These are phyloP conservation scores for Congeria kusceri DNA, from an alignment of 2,888 invertebrate species.

Conservation along the genomic window DNA sequence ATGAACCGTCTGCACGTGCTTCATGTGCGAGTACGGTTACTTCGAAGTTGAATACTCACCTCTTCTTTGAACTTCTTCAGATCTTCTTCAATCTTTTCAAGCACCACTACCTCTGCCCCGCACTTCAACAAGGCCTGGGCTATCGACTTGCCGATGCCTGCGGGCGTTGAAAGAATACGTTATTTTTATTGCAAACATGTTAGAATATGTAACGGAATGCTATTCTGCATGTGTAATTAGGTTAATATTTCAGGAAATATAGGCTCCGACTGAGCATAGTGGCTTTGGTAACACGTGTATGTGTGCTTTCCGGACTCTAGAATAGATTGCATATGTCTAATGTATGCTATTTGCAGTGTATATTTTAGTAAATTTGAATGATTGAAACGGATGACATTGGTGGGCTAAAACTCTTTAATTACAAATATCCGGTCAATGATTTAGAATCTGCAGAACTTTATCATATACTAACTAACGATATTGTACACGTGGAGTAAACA, in stretches of 20 bases:
- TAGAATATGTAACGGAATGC: not conserved
- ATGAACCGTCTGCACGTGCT: too few relatives aligned
- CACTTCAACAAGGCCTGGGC: conserved; percentile 53
- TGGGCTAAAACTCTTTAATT: too few relatives aligned
- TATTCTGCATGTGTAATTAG: not conserved
- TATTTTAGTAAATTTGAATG: too few relatives aligned
- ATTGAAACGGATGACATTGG: too few relatives aligned
- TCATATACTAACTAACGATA: too few relatives aligned
- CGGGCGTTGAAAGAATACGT: not conserved
- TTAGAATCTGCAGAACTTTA: too few relatives aligned
- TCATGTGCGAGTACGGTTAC: too few relatives aligned
- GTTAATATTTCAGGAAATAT: not conserved
- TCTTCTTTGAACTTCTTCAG: conserved; percentile 57
- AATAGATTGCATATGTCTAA: too few relatives aligned
- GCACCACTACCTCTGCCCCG: conserved; percentile 57
- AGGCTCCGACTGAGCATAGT: not conserved
- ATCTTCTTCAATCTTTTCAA: conserved; percentile 51
- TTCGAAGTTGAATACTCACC: conserved; percentile 22
- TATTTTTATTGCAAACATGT: too few relatives aligned
- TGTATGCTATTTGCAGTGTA: too few relatives aligned
- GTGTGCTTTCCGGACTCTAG: not conserved
- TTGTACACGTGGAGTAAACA: too few relatives aligned
- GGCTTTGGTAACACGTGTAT: not conserved
- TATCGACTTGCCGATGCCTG: conserved; percentile 58
- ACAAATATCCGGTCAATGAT: too few relatives aligned